Evolutionary conservation across 1,140 invertebrate genomes (phyloP).

Genomic region (Fopius arisanus): DNA sequence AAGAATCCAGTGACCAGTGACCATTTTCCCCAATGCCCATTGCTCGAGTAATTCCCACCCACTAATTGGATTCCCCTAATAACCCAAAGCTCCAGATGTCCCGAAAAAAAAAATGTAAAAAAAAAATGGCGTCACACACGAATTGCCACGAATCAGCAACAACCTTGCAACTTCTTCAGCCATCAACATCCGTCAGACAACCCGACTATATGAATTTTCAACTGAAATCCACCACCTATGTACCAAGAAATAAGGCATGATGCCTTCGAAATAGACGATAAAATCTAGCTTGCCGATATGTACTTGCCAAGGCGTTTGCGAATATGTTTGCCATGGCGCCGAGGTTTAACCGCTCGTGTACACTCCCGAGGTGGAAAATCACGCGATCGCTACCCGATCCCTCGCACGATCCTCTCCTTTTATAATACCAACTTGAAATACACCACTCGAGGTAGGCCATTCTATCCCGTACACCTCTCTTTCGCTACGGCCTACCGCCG

Average conservation of each 20-base stretch:
- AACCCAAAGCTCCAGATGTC: not conserved
- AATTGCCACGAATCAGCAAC: no score
- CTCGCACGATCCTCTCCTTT: constrained; percentile 16
- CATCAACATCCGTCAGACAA: no score
- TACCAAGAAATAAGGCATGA: no score
- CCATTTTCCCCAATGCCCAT: constrained; percentile 23
- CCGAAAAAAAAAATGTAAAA: not conserved
- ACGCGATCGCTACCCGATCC: constrained; percentile 32
- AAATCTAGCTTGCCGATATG: constrained; percentile 26
- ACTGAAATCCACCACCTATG: not conserved
- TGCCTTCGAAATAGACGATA: not conserved
- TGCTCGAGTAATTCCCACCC: constrained; percentile 29
- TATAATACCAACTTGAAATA: constrained; percentile 6
- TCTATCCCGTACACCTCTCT: not conserved
- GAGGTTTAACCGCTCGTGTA: constrained; percentile 30
- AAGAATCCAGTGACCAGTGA: constrained; percentile 36
- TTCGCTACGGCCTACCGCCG: constrained; percentile 37
- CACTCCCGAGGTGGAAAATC: constrained; percentile 30
- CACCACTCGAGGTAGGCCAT: constrained; percentile 8
- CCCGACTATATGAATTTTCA: no score
- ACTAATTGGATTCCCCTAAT: constrained; percentile 44
- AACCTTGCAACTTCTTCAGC: no score
- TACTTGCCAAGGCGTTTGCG: not conserved
- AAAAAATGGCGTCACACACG: no score
- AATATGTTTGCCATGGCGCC: constrained; percentile 26